Base-by-base conservation (phyloP, 2,113 vertebrate genomes). In the Morone saxatilis region DNA sequence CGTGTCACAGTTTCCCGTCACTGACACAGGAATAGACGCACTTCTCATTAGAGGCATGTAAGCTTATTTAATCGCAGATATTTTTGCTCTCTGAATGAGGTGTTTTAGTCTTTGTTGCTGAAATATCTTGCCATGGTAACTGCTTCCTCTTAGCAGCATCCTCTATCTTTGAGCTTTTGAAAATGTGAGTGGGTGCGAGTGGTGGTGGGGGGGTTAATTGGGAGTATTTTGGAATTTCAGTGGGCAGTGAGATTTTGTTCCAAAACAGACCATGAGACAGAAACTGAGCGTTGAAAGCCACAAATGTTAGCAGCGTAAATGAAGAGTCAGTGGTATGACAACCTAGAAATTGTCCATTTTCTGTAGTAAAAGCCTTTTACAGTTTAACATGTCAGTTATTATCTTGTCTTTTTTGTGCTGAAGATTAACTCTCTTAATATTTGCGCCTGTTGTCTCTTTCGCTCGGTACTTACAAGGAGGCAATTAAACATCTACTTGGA, bases 81-180 rank as follows among this genome's bases (percentile, higher is more conserved):
- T 60, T 74, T 85, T 59, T 65, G 57, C 56, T 56, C 45, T 50
- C 48, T 81, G 67, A 85, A 85, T 66, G 43, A 87, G 59, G 20
- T 48, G 22, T 89, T 84, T 63, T n/a, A 53, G 43, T 62, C 22
- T 65, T 85, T 78, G 22, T 60, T 20, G 8, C 57, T 36, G 61
- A 76, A 70, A 73, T 74, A 69, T 80, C 79, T 89, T 41, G 48
- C 87, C 81, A 88, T 91, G 86, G 79, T 85, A 85, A 91, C 87
- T 3, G 13, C 6, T 57, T 83, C 50, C 78, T 83, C 60, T 85
- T 20, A 40, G 70, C 83, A 82, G 62, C 57, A 63, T 73, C 73
- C 62, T 87, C 63, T 45, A 67, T 93, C 76, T 77, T 87, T 77
- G 65, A 80, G 86, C 72, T 63, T 83, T 62, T 76, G 47, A 87